These are phyloP conservation scores for Ganaspis sp. DNA, from an alignment of 1,140 invertebrate genomes.

Conservation along the genomic window DNA sequence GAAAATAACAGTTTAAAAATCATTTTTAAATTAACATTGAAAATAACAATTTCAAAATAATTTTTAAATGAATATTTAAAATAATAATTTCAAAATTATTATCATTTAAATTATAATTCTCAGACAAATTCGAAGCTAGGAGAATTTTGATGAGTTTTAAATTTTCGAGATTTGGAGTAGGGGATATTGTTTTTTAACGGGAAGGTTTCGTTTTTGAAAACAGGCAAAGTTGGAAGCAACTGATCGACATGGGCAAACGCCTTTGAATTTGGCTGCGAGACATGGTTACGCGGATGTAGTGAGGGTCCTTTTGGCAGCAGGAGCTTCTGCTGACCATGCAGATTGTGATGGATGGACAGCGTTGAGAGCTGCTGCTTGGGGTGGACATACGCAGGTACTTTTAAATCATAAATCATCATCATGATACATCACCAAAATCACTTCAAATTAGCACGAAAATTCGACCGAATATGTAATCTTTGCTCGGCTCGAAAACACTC, in stretches of 20 bases:
- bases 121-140: too few relatives aligned
- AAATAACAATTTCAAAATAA: too few relatives aligned
- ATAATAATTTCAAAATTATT: too few relatives aligned
- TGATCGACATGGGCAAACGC: constrained; percentile 88
- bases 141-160: too few relatives aligned
- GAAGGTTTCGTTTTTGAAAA: not conserved
- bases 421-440: not conserved
- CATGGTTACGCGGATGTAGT: constrained; percentile 87
- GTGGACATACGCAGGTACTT: constrained; percentile 90
- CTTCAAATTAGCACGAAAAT: not conserved
- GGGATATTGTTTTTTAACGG: not conserved
- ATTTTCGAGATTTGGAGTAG: too few relatives aligned
- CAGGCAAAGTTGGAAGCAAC: constrained; percentile 79
- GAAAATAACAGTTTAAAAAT: too few relatives aligned
- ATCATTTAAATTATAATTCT: too few relatives aligned
- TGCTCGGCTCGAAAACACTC: constrained; percentile 48
- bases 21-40: too few relatives aligned
- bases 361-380: constrained; percentile 91
- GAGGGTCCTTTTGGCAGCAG: constrained; percentile 83
- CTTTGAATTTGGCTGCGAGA: constrained; percentile 88
- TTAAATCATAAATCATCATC: not conserved
- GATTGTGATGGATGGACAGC: constrained; percentile 95
- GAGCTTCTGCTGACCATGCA: constrained; percentile 87
- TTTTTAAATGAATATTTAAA: too few relatives aligned
- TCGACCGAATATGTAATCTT: constrained; percentile 35